Base-by-base conservation (phyloP, 2,113 vertebrate species). In the Notarius quadriscutis region DNA sequence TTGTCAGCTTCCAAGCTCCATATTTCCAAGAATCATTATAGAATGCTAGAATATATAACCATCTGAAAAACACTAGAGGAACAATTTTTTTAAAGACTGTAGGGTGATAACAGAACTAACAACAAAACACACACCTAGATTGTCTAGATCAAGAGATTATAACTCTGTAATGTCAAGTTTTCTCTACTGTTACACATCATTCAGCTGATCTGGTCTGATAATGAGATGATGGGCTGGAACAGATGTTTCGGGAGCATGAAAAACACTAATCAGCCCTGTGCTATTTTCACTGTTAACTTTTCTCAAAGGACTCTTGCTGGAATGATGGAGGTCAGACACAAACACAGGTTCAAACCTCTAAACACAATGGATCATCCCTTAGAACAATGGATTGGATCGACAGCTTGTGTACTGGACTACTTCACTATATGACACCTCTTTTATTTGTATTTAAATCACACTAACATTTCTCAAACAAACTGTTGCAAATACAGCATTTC, bases 401-500 rank as follows among this genome's bases (percentile, higher is more conserved):
- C 86, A 87, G 80, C 80, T 75, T 65, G 67, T 83, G 27, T 62
- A 62, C 55, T 75, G 57, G 65, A 79, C 75, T 67, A 72, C 30
- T 27, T 8, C 48, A 82, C 22, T 30, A 81, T 81, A 74, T 34
- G 20, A 57, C 74, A 72, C 81, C 79, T 57, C 87, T 87, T 88
- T 89, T 85, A 84, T 83, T 89, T 51, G 1, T 41, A 57, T 81
- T 92, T 87, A 91, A 83, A 86, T 91, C 92, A 90, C 87, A 89
- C 91, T 94, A 94, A 95, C 93, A 93, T 92, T 93, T 86, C 91
- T 58, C 18, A 87, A 85, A 87, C 87, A 84, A 81, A 67, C 89
- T 93, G 91, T 93, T 91, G 91, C 91, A 93, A 92, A 94, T 95
- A 94, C 92, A 95, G 92, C 92, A 92, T 93, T 94, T 95, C 93